Conservation (phyloP, 2,113 vertebrate genomes). For the Platichthys stellatus region DNA sequence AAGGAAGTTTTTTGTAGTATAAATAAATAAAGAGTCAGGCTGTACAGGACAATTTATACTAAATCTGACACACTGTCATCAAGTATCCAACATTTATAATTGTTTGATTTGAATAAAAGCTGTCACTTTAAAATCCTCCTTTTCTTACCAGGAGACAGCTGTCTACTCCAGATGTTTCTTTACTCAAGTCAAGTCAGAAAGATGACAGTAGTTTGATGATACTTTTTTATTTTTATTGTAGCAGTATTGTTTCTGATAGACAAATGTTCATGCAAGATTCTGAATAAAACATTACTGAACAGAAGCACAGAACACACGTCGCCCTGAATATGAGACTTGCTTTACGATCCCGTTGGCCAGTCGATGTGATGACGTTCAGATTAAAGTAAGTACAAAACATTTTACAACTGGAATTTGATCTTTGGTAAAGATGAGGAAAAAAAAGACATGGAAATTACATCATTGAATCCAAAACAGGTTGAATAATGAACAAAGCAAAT, state of each 20-base stretch:
- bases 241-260: slow-evolving; percentile 57
- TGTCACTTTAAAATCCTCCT: too few relatives aligned
- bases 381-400: slow-evolving; percentile 23
- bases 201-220: slow-evolving; percentile 16
- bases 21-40: too few relatives aligned
- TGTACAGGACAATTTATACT: too few relatives aligned
- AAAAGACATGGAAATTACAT: slow-evolving; percentile 44
- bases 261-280: slow-evolving; percentile 67
- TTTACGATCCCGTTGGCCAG: slow-evolving; percentile 8
- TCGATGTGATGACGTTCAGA: slow-evolving; percentile 6
- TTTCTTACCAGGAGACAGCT: too few relatives aligned
- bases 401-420: slow-evolving; percentile 44
- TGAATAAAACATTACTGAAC: slow-evolving; percentile 46
- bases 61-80: too few relatives aligned
- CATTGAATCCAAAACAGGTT: slow-evolving; percentile 23
- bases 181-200: not conserved
- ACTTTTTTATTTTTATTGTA: slow-evolving; percentile 48
- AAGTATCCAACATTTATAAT: too few relatives aligned
- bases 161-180: not conserved
- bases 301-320: slow-evolving; percentile 43
- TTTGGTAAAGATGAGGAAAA: slow-evolving; percentile 71
- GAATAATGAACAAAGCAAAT: slow-evolving; percentile 24
- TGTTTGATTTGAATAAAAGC: too few relatives aligned
- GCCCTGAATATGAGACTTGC: slow-evolving; percentile 19
- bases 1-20: too few relatives aligned